Conservation (phyloP, 2,113 vertebrate species). For the Indicator maculatus region DNA sequence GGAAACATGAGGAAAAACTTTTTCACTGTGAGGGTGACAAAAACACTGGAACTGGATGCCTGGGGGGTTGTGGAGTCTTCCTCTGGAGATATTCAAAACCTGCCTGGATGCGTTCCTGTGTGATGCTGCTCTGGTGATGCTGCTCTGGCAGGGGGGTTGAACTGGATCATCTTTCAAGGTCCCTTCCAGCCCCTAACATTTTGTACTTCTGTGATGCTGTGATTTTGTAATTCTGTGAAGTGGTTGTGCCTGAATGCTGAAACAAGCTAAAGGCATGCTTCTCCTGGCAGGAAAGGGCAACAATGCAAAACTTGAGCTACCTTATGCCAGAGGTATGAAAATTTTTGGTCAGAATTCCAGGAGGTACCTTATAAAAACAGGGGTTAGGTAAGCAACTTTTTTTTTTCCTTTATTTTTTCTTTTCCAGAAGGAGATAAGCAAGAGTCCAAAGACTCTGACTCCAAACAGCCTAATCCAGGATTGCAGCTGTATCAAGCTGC, state of each 20-base stretch:
- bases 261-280: not conserved
- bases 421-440: constrained; percentile 79
- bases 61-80: too few species aligned
- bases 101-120: too few species aligned
- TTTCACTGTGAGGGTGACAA: too few species aligned
- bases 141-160: too few species aligned
- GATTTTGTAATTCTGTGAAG: not conserved
- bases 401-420: not conserved
- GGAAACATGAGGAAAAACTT: too few species aligned
- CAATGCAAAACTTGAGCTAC: not conserved
- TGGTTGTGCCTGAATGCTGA: not conserved
- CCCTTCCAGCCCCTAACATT: too few species aligned
- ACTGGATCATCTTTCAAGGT: too few species aligned
- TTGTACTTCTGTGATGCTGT: too few species aligned
- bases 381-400: not conserved
- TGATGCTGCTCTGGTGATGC: too few species aligned
- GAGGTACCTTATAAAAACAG: not conserved
- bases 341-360: not conserved
- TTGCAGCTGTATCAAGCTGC: constrained; percentile 91
- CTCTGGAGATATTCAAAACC: too few species aligned
- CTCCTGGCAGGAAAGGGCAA: not conserved
- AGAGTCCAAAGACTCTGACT: constrained; percentile 70
- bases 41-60: too few species aligned
- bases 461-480: constrained; percentile 83
- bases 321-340: not conserved